Percentiles rank a stretch among this genome's conserved stretches.
These are phyloP conservation scores for Zingel zingel DNA, from an alignment of 2,113 vertebrate species.

Conservation along the genomic window DNA sequence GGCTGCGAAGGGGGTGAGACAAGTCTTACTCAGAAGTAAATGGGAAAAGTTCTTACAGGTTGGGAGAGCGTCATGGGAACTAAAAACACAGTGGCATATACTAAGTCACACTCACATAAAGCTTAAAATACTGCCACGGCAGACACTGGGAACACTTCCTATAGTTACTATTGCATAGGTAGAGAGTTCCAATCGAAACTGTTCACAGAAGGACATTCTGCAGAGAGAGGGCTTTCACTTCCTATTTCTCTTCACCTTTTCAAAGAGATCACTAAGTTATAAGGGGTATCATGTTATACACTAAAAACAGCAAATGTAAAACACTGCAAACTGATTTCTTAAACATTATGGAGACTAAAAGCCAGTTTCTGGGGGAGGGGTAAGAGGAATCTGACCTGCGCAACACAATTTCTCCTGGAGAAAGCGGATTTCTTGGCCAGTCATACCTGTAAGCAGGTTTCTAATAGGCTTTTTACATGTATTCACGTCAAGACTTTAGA, in stretches of 20 bases:
- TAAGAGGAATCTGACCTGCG: conserved; percentile 3
- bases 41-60: neutral
- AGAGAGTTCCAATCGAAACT: neutral
- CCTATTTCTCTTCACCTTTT: conserved; percentile 4
- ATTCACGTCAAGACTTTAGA: neutral
- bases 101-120: neutral
- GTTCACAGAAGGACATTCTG: neutral
- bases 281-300: neutral
- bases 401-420: neutral
- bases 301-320: neutral
- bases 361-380: neutral
- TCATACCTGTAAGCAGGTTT: neutral
- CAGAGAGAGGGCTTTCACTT: neutral
- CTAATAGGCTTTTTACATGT: neutral
- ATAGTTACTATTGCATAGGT: neutral
- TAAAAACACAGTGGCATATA: neutral
- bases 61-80: neutral
- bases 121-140: neutral
- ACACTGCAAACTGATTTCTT: neutral
- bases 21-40: neutral
- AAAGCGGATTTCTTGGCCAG: neutral
- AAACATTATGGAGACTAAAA: neutral
- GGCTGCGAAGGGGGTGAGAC: neutral
- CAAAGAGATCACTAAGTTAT: neutral
- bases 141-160: neutral